Evolutionary conservation across 2,888 invertebrate species (phyloP).

Genomic region (Cephonodes hylas): DNA sequence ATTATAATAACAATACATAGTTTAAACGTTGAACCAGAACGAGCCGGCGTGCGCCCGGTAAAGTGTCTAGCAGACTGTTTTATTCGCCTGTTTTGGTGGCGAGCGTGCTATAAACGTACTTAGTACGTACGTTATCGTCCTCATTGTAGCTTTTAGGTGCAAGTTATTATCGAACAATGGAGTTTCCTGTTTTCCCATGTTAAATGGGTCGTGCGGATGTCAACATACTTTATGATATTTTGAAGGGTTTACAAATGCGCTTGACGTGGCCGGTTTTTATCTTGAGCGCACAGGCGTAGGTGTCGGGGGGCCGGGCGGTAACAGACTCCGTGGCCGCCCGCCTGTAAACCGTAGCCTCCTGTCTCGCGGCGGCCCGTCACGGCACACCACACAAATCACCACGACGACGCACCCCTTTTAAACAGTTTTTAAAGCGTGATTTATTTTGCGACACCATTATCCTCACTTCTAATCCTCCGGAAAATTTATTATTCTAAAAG

Average conservation of each 20-base stretch:
- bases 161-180: constrained; percentile 25
- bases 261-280: constrained; percentile 42
- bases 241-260: constrained; percentile 26
- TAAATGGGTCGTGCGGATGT: constrained; percentile 17
- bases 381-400: constrained; percentile 59
- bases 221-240: constrained; percentile 25
- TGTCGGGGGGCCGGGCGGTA: constrained; percentile 19
- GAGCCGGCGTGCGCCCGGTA: constrained; percentile 19
- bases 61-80: constrained; percentile 28
- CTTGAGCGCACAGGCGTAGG: constrained; percentile 44
- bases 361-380: constrained; percentile 31
- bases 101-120: constrained; percentile 20
- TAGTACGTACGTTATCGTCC: constrained; percentile 24
- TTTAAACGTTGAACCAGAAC: constrained; percentile 12
- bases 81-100: constrained; percentile 30
- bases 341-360: constrained; percentile 22
- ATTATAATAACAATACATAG: constrained; percentile 16
- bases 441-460: constrained; percentile 65
- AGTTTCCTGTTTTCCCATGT: constrained; percentile 19
- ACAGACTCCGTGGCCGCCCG: constrained; percentile 17
- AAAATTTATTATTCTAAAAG: constrained; percentile 66
- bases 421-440: constrained; percentile 65
- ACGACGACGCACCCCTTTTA: constrained; percentile 54
- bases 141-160: constrained; percentile 26
- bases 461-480: constrained; percentile 63